Percentiles rank a stretch among this genome's conserved stretches.
Evolutionary conservation across 2,888 invertebrate species (phyloP).

Genomic region (Watsonalla cultraria): DNA sequence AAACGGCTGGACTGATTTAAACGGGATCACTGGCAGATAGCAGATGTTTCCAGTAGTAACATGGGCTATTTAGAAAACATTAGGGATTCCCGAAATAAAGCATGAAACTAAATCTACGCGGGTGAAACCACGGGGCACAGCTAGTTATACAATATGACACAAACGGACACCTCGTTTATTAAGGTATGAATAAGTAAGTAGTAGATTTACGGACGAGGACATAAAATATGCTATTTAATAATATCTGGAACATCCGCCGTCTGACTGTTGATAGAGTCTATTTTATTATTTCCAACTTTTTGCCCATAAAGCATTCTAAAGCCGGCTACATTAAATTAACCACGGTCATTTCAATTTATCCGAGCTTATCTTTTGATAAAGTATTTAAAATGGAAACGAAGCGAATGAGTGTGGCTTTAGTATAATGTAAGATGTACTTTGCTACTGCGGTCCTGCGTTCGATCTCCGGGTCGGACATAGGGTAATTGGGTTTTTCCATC

Average conservation of each 20-base stretch:
- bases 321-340: conserved; percentile 35
- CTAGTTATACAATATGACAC: neutral
- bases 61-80: too few species aligned
- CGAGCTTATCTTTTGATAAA: conserved; percentile 23
- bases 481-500: too few species aligned
- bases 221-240: conserved; percentile 29
- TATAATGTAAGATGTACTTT: neutral
- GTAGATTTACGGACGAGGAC: conserved; percentile 23
- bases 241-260: conserved; percentile 25
- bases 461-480: too few species aligned
- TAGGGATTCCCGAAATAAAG: neutral
- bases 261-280: conserved; percentile 8
- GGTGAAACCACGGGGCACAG: neutral
- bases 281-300: conserved; percentile 37
- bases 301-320: conserved; percentile 27
- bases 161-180: conserved; percentile 16
- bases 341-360: conserved; percentile 25
- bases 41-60: too few species aligned
- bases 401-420: neutral
- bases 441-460: too few species aligned
- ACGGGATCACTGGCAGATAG: too few species aligned
- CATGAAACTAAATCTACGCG: too few species aligned
- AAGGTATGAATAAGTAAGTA: conserved; percentile 19
- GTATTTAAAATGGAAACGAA: conserved; percentile 20
- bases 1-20: too few species aligned